Evolutionary conservation across 1,140 invertebrate genomes (phyloP), one percentile per base, ranked within the genome.

Genomic region (Goniozus legneri): DNA sequence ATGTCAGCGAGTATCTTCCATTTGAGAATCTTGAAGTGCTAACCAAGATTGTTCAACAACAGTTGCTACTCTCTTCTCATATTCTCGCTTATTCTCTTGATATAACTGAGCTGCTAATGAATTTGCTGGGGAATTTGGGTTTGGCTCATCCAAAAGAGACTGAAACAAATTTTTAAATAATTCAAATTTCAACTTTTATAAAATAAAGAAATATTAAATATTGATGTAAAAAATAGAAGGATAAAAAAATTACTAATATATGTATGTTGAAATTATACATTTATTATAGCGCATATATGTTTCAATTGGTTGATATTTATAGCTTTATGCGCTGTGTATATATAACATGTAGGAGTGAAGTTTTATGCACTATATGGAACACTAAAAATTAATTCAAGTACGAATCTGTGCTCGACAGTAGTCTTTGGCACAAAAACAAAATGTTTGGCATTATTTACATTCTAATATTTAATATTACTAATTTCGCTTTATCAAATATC

Each of bases 101-200:
- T 85, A 86, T 40, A 86, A 76, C 65, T 86, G 83, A 8, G 85
- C 84, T 34, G 84, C 84, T 55, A 84, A 62, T 40, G 82, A 84
- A 69, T 86, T 86, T 13, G 84, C 84, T 24, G 84, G 85, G 44
- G 81, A 83, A 61, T 86, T 86, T 31, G 84, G 84, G 73, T 86
- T 86, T 33, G 84, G 84, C 63, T 86, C 84, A 65, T 81, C 80
- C 54, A 84, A 69, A 54, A 82, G 67, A 38, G 80, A 82, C 79
- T 83, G 72, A 39, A 78, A 76, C 58, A 73, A 50, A 71, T 40
- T 64, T 54, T 54, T 44, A 31, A 13, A 52, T 37, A 27, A 14
- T 33, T 27, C 24, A 27, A 6, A 10, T 27, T 27, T 6, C 10
- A 6, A 6, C 4, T 27, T 27, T 27, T 6, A 27, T 27, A 10